Conservation (phyloP, 2,113 vertebrate genomes). For the Malurus cyaneus region DNA sequence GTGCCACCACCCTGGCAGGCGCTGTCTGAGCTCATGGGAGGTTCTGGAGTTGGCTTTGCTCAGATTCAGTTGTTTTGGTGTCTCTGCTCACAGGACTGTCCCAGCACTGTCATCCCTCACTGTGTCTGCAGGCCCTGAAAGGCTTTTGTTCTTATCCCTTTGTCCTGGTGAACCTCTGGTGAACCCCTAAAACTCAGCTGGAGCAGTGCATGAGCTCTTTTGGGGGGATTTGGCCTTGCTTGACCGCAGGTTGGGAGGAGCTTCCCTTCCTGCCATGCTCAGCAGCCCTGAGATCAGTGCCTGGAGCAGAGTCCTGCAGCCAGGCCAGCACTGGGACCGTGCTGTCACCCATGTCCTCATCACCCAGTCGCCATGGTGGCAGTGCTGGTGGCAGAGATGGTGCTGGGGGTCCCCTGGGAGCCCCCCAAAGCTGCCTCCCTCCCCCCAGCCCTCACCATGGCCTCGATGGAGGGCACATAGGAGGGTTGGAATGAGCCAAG, state of each 20-base stretch:
- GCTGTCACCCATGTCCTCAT: not conserved
- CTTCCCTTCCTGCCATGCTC: not conserved
- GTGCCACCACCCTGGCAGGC: rapidly evolving
- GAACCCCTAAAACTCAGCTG: not conserved
- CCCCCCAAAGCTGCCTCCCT: not conserved
- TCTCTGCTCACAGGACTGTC: rapidly evolving
- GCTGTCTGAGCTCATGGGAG: not conserved
- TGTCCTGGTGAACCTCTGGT: not conserved
- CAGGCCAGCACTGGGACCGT: not conserved
- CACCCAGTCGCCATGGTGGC: not conserved
- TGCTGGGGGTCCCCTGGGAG: not conserved
- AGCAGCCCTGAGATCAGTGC: not conserved
- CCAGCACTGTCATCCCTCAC: rapidly evolving
- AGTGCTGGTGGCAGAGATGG: not conserved
- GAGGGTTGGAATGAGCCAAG: not conserved
- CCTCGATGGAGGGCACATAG: rapidly evolving
- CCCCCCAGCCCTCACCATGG: not conserved
- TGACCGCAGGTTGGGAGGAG: not conserved
- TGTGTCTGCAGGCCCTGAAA: not conserved
- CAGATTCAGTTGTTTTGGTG: not conserved
- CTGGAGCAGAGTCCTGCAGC: not conserved
- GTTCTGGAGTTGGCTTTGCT: not conserved
- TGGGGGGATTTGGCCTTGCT: not conserved
- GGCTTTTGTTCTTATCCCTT: rapidly evolving
- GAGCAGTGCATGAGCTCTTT: not conserved